Base-by-base conservation (phyloP, 1,140 invertebrate genomes). In the Drosophila arawakana region DNA sequence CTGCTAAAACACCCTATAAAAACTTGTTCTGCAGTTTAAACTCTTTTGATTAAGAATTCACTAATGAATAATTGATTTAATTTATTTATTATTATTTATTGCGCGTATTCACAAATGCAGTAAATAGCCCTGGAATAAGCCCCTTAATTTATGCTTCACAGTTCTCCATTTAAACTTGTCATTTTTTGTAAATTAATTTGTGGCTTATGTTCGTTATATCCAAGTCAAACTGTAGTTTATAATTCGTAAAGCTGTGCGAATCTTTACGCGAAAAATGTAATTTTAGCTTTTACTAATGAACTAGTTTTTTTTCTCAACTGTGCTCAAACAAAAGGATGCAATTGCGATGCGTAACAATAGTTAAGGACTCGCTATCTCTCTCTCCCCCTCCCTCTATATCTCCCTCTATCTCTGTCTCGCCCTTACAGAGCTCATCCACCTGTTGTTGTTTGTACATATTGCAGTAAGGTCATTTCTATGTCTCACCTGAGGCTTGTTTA, bases 381-480 rank as follows among this genome's bases (percentile, higher is more conserved):
- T 10, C 25, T 30, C 0, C 6, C 0, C 2, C 25, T 30, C 25
- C 6, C 25, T 30, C 25, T 30, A 30, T 30, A 1, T 30, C 25
- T 30, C 1, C 3, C 3, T 0, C 25, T 30, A 6, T 30, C 25
- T 30, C 25, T 30, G 25, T 30, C 6, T 30, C 6, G 41, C 10
- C 4, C 4, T 2, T 13, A n/a, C 11, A 13, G 41, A 2, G 5
- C 5, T n/a, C 41, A 62, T 71, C 73, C 67, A 75, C 68, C 69
- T 76, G 68, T 71, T 72, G 69, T 76, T 71, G 47, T 70, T 70
- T 50, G 25, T 30, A 30, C 58, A 13, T 35, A 44, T 57, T 30
- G 70, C n/a, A 39, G 43, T 68, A 73, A 77, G 69, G 74, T 60
- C 73, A 75, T 76, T 52, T 15, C 9, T 69, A 58, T 50, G 18